Evolutionary conservation across 2,888 invertebrate genomes (phyloP), one percentile per base, ranked within the genome.

Genomic region (Cataglyphis cursor): DNA sequence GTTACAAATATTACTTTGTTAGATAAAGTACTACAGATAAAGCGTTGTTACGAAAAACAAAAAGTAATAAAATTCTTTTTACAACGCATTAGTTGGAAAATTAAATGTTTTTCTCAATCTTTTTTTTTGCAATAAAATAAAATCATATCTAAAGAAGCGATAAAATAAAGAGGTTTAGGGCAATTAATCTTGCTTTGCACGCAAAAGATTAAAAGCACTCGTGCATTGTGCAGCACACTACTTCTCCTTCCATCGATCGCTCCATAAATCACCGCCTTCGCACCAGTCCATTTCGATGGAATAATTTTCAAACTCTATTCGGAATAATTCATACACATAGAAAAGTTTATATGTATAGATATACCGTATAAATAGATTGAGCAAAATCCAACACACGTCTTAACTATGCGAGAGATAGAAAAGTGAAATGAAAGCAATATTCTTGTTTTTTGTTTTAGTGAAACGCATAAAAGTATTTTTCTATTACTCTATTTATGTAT

Each of bases 161-260:
- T 48, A 48, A 75, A 68, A 18, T 65, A 65, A 65, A 48, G 6
- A 15, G 15, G 12, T 44, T 74, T 74, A 48, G 61, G 64, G 64
- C 38, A 81, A 81, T 81, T 81, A 75, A 66, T 51, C 35, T 66
- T 51, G 51, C 35, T 75, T 35, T 35, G 21, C 48, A 48, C 9
- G 65, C 68, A 51, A 66, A 75, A 35, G 48, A 66, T 65, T 75
- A 66, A 51, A 51, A 51, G 51, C 66, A 48, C 24, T 68, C 35
- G n/a, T n/a, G n/a, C n/a, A 65, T 65, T 31, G 68, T 51, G 24
- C 48, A 35, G 68, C n/a, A 75, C 24, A 75, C 24, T 66, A 24
- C 66, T 66, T 48, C 68, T 51, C 48, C 51, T 66, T 51, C 5
- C 12, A 75, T 75, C 51, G 75, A 51, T 65, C 68, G 10, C 18